A percentile compares a stretch with the other conserved stretches of the same genome.
Conservation (phyloP, 2,113 vertebrate genomes). For the Myotis davidii region DNA sequence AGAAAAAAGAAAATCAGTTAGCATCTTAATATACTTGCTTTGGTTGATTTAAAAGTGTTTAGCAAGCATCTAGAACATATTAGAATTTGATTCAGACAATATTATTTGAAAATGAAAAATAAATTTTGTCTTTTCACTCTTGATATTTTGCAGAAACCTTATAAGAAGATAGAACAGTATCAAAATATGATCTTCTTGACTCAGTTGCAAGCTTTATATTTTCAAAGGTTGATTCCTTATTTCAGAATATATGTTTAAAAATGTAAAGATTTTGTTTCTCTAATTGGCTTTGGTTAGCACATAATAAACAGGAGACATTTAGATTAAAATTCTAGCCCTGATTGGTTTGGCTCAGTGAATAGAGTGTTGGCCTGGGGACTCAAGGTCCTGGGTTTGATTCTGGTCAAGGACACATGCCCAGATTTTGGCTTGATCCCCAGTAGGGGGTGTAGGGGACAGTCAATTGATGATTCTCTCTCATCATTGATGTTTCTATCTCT, state of each 20-base stretch:
- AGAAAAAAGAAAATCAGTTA: background rate
- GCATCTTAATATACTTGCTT: background rate
- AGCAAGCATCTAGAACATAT: background rate
- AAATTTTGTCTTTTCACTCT: background rate
- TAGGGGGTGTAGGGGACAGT: too few species aligned
- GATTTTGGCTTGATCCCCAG: too few species aligned
- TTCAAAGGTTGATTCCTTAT: background rate
- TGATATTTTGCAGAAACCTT: background rate
- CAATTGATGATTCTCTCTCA: too few species aligned
- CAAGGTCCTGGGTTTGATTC: too few species aligned
- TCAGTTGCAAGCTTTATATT: background rate
- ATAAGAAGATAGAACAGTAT: background rate
- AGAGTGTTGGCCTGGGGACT: too few species aligned
- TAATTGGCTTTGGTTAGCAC: background rate
- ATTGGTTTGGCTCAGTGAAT: too few species aligned
- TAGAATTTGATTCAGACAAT: background rate
- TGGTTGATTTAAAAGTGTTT: background rate
- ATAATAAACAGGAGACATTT: background rate
- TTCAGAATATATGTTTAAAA: background rate
- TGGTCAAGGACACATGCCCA: too few species aligned
- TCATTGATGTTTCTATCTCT: too few species aligned
- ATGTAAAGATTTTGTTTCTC: background rate
- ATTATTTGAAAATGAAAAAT: conserved; percentile 36
- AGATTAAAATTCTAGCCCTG: background rate
- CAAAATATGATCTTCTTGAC: background rate